Evolutionary conservation across 2,888 invertebrate species (phyloP), one percentile per base, ranked within the genome.

Genomic region (Tenthredo livida): DNA sequence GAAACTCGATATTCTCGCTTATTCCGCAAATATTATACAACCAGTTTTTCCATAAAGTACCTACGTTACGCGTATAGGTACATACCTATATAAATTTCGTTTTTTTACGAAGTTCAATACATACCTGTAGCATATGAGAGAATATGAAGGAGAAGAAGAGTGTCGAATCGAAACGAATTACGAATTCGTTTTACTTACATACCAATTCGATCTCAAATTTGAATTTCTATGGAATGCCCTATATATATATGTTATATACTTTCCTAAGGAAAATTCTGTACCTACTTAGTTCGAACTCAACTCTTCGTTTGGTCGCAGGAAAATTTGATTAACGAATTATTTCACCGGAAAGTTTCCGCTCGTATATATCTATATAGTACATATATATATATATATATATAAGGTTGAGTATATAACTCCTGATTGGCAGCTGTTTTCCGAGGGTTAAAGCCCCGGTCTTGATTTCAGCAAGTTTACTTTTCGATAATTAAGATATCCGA

Each of bases 301-400:
- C 40, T 43, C 40, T 43, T 43, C 40, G 40, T 43, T 43, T 43
- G 10, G 40, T 43, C 10, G 47, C 12, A 37, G 40, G 40, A 47
- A 15, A 25, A 75, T 75, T 75, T 75, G 75, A 75, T 75, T 75
- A 29, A 12, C 75, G 75, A 75, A 50, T 75, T 75, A 75, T 75
- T 25, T 75, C 50, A 29, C 50, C 17, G 40, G 1, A 72, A 47
- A 75, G 43, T 47, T 75, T 72, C 2, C 40, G 40, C 40, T n/a
- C n/a, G n/a, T n/a, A n/a, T n/a, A n/a, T n/a, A n/a, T n/a, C n/a
- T n/a, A n/a, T n/a, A n/a, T n/a, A n/a, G n/a, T n/a, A n/a, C n/a
- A n/a, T n/a, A n/a, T n/a, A n/a, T n/a, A n/a, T n/a, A n/a, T n/a
- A n/a, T n/a, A n/a, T n/a, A n/a, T n/a, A n/a, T n/a, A 2, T 5